These are phyloP conservation scores for Diplodus puntazzo DNA, from an alignment of 2,797 vertebrate genomes.

Conservation along the genomic window DNA sequence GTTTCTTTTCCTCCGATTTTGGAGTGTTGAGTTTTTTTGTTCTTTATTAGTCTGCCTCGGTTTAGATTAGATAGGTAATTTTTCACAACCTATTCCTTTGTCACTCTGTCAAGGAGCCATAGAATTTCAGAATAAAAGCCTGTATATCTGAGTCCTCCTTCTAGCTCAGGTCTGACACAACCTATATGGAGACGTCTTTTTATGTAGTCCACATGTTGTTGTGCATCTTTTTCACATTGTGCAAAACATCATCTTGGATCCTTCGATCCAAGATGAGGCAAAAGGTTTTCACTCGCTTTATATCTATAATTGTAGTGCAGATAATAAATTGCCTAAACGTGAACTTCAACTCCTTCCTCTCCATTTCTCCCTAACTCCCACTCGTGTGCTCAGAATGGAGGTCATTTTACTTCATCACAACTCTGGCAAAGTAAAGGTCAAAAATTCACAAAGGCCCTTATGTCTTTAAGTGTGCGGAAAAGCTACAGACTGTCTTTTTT, in stretches of 20 bases:
- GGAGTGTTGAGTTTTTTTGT: too few relatives aligned
- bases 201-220: neutral
- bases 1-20: too few relatives aligned
- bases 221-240: neutral
- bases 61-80: too few relatives aligned
- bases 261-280: too few relatives aligned
- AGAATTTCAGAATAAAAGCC: too few relatives aligned
- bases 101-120: too few relatives aligned
- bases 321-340: constrained; percentile 18
- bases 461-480: constrained; percentile 23
- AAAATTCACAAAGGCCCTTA: constrained; percentile 28
- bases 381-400: constrained; percentile 4
- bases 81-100: too few relatives aligned
- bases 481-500: constrained; percentile 7
- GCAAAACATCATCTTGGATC: neutral
- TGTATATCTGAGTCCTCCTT: too few relatives aligned
- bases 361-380: neutral
- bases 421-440: constrained; percentile 42
- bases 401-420: constrained; percentile 37
- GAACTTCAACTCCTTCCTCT: constrained; percentile 21
- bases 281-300: neutral
- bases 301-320: constrained; percentile 8
- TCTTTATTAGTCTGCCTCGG: too few relatives aligned
- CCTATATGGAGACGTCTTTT: too few relatives aligned
- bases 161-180: too few relatives aligned